phyloP scores from a whole-genome alignment of 2,888 invertebrate species.

The Bedellia somnulentella region DNA sequence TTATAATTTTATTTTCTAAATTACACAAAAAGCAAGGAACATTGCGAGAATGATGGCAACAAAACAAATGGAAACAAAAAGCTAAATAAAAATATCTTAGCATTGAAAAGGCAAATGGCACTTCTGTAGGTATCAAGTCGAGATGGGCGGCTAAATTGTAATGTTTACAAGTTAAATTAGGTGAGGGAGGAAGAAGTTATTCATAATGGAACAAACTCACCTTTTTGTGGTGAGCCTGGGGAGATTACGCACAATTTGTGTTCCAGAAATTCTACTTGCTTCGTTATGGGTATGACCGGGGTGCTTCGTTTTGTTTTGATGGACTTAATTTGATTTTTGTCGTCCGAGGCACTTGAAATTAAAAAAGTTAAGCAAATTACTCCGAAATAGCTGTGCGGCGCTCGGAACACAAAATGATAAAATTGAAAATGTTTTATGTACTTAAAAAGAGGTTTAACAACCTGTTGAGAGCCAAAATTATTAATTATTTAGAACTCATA shows the following conservation, averaged over 20 bases:
- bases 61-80: constrained; percentile 23
- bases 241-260: constrained; percentile 36
- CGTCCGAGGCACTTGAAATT: constrained; percentile 14
- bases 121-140: constrained; percentile 41
- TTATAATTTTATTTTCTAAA: too few relatives aligned
- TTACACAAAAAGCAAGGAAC: too few relatives aligned
- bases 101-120: constrained; percentile 40
- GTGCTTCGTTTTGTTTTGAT: constrained; percentile 14
- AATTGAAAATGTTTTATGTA: too few relatives aligned
- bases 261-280: constrained; percentile 1
- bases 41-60: too few relatives aligned
- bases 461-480: too few relatives aligned
- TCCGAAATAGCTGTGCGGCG: too few relatives aligned
- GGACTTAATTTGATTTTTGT: constrained; percentile 22
- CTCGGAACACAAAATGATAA: too few relatives aligned
- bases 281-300: neutral
- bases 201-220: constrained; percentile 35
- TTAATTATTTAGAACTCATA: too few relatives aligned
- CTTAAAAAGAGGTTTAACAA: too few relatives aligned
- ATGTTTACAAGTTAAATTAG: constrained; percentile 56
- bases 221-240: constrained; percentile 27
- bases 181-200: constrained; percentile 39
- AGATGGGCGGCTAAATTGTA: constrained; percentile 46
- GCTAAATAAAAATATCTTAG: constrained; percentile 34
- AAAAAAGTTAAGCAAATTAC: constrained; percentile 11